A percentile compares a stretch with the other conserved stretches of the same genome.
phyloP scores from a whole-genome alignment of 1,140 invertebrate genomes.

The Nephila pilipes region DNA sequence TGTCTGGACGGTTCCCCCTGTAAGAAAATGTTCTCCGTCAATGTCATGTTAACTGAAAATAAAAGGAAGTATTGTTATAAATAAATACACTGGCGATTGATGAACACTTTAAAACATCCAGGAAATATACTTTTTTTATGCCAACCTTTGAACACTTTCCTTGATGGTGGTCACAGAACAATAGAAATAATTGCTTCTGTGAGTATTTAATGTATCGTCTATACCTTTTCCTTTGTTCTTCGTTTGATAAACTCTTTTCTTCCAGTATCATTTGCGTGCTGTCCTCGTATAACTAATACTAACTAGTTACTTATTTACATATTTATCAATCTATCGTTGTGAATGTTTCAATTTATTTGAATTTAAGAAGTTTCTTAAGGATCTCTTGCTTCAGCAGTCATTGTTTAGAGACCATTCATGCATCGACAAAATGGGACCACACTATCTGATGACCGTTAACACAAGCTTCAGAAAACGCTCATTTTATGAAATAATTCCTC shows the following conservation, averaged over 20 bases:
- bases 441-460: too few relatives aligned
- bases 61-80: neutral
- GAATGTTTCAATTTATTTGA: too few relatives aligned
- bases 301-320: too few relatives aligned
- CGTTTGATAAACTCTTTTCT: neutral
- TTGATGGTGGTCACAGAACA: neutral
- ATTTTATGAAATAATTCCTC: too few relatives aligned
- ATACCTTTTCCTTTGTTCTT: neutral
- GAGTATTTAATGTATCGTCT: neutral
- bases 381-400: too few relatives aligned
- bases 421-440: too few relatives aligned
- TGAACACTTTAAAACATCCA: neutral
- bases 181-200: neutral
- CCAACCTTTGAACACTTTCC: neutral
- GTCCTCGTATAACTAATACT: neutral
- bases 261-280: neutral
- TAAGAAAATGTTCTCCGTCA: neutral
- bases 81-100: neutral
- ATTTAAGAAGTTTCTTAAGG: too few relatives aligned
- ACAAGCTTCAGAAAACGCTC: too few relatives aligned
- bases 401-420: too few relatives aligned
- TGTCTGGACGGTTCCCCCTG: neutral
- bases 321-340: too few relatives aligned
- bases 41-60: neutral
- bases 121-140: neutral